Conservation (phyloP, 1,140 invertebrate genomes). For the Drosophila tristis region DNA sequence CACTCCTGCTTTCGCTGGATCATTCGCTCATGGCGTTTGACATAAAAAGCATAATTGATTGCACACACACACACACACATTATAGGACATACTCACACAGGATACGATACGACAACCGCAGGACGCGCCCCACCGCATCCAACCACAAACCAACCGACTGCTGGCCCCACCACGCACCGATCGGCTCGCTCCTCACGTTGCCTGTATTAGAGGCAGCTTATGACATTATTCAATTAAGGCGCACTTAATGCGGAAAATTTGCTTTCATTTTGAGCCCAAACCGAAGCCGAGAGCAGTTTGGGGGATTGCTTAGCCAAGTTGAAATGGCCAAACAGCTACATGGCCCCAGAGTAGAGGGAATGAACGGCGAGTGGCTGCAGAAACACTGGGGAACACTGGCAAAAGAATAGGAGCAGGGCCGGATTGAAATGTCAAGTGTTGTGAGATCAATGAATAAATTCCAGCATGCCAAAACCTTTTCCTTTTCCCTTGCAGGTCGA, state of each 20-base stretch:
- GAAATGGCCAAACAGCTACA: constrained; percentile 25
- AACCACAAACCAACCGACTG: not conserved
- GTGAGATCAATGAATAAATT: no score
- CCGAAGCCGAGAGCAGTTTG: no score
- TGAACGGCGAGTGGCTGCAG: no score
- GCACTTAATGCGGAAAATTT: constrained; percentile 71
- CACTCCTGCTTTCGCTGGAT: constrained; percentile 15
- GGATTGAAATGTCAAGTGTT: not conserved
- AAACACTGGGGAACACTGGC: no score
- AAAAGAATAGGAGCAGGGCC: not conserved
- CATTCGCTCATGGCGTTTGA: constrained; percentile 49
- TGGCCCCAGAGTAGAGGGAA: constrained; percentile 11
- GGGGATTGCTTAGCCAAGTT: constrained; percentile 25
- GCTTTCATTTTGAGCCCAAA: constrained; percentile 46
- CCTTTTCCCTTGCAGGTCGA: no score
- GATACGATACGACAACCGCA: not conserved
- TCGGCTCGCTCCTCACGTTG: not conserved
- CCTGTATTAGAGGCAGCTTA: constrained; percentile 50
- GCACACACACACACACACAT: constrained; percentile 36
- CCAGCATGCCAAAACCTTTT: no score
- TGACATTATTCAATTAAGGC: constrained; percentile 76
- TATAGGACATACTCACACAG: constrained; percentile 11
- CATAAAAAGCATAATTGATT: constrained; percentile 80
- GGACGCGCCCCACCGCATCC: constrained; percentile 4
- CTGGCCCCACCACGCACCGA: no score